Conservation (phyloP, 2,797 vertebrate genomes). For the Channa striata region DNA sequence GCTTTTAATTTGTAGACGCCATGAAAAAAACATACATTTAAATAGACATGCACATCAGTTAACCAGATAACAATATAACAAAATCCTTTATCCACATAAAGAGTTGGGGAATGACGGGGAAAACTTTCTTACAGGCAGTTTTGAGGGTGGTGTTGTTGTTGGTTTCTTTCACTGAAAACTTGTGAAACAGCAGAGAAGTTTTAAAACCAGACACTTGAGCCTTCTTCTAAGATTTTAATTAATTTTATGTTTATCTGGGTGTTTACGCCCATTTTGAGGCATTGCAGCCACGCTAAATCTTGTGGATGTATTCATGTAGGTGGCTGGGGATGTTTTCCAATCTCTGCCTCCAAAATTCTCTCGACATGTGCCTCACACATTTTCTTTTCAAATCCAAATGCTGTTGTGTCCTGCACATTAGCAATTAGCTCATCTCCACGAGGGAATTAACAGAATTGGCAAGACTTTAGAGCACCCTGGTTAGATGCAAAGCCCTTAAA, state of each 20-base stretch:
- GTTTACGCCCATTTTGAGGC: constrained; percentile 51
- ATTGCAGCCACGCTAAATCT: constrained; percentile 52
- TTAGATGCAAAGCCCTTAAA: constrained; percentile 52
- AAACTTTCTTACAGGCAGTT: constrained; percentile 47
- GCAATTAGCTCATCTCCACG: constrained; percentile 76
- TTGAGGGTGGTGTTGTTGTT: constrained; percentile 51
- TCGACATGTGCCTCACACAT: constrained; percentile 80
- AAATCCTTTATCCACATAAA: constrained; percentile 13
- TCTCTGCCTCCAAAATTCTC: constrained; percentile 48
- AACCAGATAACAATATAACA: background rate
- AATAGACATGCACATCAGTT: constrained; percentile 23
- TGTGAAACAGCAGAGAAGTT: constrained; percentile 49
- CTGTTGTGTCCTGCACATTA: constrained; percentile 59
- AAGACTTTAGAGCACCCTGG: constrained; percentile 62
- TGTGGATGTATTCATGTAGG: constrained; percentile 47
- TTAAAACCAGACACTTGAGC: constrained; percentile 45
- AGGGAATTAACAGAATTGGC: constrained; percentile 72
- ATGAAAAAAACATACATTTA: constrained; percentile 33
- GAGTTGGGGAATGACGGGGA: constrained; percentile 39
- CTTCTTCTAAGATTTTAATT: constrained; percentile 62
- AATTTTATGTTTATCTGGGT: constrained; percentile 67
- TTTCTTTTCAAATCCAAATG: constrained; percentile 58
- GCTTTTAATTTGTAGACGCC: constrained; percentile 31
- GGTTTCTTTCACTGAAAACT: constrained; percentile 43
- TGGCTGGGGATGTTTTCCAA: constrained; percentile 50